These are phyloP conservation scores for Drosophila repletoides DNA, from an alignment of 1,140 invertebrate species.

Conservation along the genomic window DNA sequence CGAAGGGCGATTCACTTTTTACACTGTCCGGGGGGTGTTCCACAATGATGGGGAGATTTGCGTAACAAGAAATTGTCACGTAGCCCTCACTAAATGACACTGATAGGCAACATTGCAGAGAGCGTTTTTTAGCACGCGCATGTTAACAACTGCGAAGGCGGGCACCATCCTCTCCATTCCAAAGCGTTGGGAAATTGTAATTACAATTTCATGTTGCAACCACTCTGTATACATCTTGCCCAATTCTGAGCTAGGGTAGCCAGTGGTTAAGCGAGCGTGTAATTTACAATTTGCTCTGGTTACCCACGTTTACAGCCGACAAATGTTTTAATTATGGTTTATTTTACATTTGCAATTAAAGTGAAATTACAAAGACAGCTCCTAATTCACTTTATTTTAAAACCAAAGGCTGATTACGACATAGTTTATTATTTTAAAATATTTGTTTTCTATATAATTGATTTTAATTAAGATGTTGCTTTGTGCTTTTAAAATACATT, in stretches of 20 bases:
- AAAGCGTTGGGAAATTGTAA: slow-evolving; percentile 63
- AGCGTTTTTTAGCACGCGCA: slow-evolving; percentile 63
- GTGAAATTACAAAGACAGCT: slow-evolving; percentile 30
- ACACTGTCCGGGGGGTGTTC: slow-evolving; percentile 46
- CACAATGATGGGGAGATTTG: slow-evolving; percentile 53
- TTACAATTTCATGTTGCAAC: slow-evolving; percentile 75
- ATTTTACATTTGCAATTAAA: slow-evolving; percentile 54
- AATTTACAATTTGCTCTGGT: slow-evolving; percentile 72
- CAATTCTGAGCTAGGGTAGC: slow-evolving; percentile 57
- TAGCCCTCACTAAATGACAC: slow-evolving; percentile 56
- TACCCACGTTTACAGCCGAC: slow-evolving; percentile 40
- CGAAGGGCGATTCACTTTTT: slow-evolving; percentile 60
- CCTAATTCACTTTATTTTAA: slow-evolving; percentile 8
- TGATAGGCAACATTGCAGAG: slow-evolving; percentile 47
- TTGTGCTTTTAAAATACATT: too few relatives aligned
- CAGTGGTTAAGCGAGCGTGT: slow-evolving; percentile 76
- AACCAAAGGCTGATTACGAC: background rate
- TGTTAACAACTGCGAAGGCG: slow-evolving; percentile 32
- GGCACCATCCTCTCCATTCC: background rate
- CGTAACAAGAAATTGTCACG: slow-evolving; percentile 77
- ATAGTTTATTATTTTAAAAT: background rate
- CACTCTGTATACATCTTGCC: slow-evolving; percentile 55
- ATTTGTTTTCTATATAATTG: too few relatives aligned
- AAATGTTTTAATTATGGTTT: slow-evolving; percentile 70
- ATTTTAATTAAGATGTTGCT: too few relatives aligned